Evolutionary conservation across 2,888 invertebrate species (phyloP), one percentile per base, ranked within the genome.

Genomic region (Teinopalpus imperialis): DNA sequence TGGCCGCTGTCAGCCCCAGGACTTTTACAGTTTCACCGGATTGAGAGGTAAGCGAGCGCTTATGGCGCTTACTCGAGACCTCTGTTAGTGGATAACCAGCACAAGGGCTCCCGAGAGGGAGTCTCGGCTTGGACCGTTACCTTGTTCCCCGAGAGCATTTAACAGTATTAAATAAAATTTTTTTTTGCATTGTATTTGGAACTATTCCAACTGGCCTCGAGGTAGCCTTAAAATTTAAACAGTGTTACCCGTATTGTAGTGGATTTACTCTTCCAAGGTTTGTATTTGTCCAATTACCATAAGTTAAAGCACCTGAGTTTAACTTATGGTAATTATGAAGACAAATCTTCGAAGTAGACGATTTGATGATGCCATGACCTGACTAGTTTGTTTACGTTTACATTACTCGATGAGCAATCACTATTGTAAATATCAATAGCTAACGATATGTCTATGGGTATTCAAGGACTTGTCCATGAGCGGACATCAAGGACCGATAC

Each of bases 261-360:
- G 2, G 3, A n/a, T n/a, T 7, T n/a, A 10, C n/a, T 9, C 12
- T 5, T 10, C n/a, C 35, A 43, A 35, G 35, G 43, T 29, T n/a
- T n/a, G n/a, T n/a, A n/a, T n/a, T n/a, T n/a, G n/a, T n/a, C n/a
- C n/a, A n/a, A n/a, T n/a, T n/a, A n/a, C n/a, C n/a, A n/a, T n/a
- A n/a, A n/a, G n/a, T n/a, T n/a, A n/a, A n/a, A n/a, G n/a, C 13
- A n/a, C n/a, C 9, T 20, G 9, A n/a, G 21, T 43, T 43, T 34
- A 43, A 29, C 29, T 10, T 27, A 27, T 21, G 35, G 9, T 43
- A 35, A 35, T 42, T 21, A 30, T 10, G n/a, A 24, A 23, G 32
- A 20, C 16, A 42, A 18, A 42, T 35, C 35, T 35, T n/a, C 1
- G 16, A 24, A 31, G 32, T 18, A 10, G 7, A n/a, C 4, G 21